Evolutionary conservation across 2,888 invertebrate species (phyloP).

Genomic region (Thymelicus lineola): DNA sequence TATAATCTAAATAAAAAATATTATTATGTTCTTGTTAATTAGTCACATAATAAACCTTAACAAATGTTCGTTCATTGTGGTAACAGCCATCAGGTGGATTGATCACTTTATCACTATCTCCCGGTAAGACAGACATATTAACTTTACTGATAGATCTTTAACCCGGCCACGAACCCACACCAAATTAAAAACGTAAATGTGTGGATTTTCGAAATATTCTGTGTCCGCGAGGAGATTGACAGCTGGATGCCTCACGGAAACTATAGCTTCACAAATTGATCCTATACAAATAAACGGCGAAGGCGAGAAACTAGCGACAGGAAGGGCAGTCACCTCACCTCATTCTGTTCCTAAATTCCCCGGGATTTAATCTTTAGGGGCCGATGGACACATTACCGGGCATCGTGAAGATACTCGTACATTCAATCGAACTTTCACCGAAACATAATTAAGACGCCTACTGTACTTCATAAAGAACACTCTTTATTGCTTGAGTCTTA

Average conservation of each 20-base stretch:
- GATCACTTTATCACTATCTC: no score
- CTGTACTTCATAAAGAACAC: slow-evolving; percentile 38
- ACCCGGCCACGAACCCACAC: no score
- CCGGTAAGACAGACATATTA: no score
- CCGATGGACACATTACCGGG: slow-evolving; percentile 39
- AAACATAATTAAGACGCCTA: slow-evolving; percentile 50
- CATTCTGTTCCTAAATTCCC: slow-evolving; percentile 20
- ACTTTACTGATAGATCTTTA: no score
- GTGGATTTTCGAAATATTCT: not conserved
- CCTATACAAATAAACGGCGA: slow-evolving; percentile 21
- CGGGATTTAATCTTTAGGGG: slow-evolving; percentile 11
- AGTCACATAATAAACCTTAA: no score
- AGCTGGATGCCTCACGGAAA: not conserved
- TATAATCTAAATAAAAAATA: no score
- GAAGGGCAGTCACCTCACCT: slow-evolving; percentile 27
- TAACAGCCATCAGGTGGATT: no score
- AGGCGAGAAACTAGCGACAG: slow-evolving; percentile 31
- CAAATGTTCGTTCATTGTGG: no score
- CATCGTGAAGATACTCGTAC: slow-evolving; percentile 45
- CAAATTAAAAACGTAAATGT: no score
- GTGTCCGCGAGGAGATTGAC: slow-evolving; percentile 3
- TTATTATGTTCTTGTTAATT: no score
- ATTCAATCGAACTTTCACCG: slow-evolving; percentile 53
- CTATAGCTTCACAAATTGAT: slow-evolving; percentile 5
- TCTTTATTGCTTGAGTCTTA: slow-evolving; percentile 36